These are phyloP conservation scores for Oceanites oceanicus DNA, from an alignment of 2,113 vertebrate genomes.

Conservation along the genomic window DNA sequence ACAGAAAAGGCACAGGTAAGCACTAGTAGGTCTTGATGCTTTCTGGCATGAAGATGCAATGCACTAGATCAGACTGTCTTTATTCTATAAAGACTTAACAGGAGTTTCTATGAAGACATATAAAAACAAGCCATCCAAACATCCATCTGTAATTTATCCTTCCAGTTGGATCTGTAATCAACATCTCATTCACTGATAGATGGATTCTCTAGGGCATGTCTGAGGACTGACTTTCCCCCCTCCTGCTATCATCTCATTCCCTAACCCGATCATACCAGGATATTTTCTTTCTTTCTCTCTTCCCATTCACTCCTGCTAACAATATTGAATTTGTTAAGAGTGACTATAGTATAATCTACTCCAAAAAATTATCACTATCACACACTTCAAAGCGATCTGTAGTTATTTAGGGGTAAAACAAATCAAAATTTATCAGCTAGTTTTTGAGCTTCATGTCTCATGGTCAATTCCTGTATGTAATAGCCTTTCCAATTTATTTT, in stretches of 20 bases:
- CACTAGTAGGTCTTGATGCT: neutral
- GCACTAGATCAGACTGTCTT: neutral
- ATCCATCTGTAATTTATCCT: neutral
- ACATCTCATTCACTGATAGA: neutral
- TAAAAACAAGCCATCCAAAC: neutral
- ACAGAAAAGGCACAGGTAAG: neutral
- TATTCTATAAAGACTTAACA: neutral
- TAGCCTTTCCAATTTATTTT: constrained; percentile 23
- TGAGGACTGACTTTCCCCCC: neutral
- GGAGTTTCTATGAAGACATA: neutral
- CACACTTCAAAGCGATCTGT: neutral
- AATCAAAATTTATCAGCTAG: neutral
- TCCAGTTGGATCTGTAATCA: neutral
- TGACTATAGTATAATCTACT: neutral
- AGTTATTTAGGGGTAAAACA: neutral
- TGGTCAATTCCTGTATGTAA: neutral
- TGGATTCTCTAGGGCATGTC: neutral
- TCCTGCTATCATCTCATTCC: neutral
- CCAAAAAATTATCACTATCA: neutral
- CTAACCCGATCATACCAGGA: neutral
- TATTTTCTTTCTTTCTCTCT: neutral
- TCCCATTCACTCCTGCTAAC: neutral
- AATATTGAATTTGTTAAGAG: neutral
- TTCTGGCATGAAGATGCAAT: neutral
- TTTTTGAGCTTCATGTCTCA: neutral